A percentile compares a stretch with the other conserved stretches of the same genome.
These are phyloP conservation scores for Branchinecta sandiegonensis DNA, from an alignment of 2,888 invertebrate species.

Conservation along the genomic window DNA sequence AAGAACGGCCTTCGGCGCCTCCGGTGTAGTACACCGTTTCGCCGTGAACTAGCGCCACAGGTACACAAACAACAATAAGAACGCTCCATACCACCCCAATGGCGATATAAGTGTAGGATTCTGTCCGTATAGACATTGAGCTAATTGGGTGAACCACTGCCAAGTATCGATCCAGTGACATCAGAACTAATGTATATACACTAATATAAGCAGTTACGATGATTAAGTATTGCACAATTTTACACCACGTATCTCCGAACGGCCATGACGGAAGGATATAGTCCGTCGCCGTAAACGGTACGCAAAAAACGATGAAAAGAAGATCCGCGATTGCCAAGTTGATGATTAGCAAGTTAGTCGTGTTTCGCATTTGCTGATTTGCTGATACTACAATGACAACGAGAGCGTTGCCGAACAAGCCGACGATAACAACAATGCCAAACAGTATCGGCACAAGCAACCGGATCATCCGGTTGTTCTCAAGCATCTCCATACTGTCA, in stretches of 20 bases:
- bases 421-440: constrained; percentile 67
- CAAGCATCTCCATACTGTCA: background rate
- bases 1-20: constrained; percentile 47
- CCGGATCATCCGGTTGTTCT: background rate
- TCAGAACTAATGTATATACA: constrained; percentile 80
- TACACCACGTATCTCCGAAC: constrained; percentile 78
- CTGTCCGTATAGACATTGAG: constrained; percentile 68
- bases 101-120: constrained; percentile 61
- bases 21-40: constrained; percentile 46
- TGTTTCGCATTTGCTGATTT: constrained; percentile 81
- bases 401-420: constrained; percentile 73
- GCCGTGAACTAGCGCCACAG: constrained; percentile 60
- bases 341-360: constrained; percentile 79
- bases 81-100: constrained; percentile 62
- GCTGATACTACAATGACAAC: constrained; percentile 76
- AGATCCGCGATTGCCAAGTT: constrained; percentile 80
- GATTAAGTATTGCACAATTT: constrained; percentile 75
- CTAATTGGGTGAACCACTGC: constrained; percentile 86
- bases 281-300: constrained; percentile 82
- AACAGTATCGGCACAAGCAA: constrained; percentile 59
- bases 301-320: constrained; percentile 80
- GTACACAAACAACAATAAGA: constrained; percentile 60
- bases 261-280: constrained; percentile 79
- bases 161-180: constrained; percentile 78
- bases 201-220: constrained; percentile 85